Base-by-base conservation (phyloP, 2,888 invertebrate species). In the Nebria brevicollis region DNA sequence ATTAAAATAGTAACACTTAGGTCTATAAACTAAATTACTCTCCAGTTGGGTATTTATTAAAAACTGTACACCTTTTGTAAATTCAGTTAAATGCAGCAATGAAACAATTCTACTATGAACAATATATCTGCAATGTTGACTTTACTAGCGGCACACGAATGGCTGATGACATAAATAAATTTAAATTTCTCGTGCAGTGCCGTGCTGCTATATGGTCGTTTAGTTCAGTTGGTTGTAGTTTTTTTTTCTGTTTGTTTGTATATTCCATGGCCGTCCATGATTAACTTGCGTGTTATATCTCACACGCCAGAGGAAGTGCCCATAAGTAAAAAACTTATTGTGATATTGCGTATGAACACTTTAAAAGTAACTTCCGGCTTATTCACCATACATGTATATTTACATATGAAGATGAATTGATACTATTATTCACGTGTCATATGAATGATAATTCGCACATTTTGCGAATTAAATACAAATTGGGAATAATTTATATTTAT, bases 71-170 rank as follows among this genome's bases (percentile, higher is more conserved):
- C 54, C 11, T 54, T 54, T 13, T 8, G 54, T 54, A 11, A 54
- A 54, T 54, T 54, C 13, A 54, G 54, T 54, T 54, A 54, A 54
- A 54, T 54, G 54, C 54, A 54, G 54, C 54, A 54, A 54, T 54
- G 54, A 54, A 54, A 13, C 54, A 54, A 54, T 54, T 54, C 54
- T 13, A 54, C 54, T 11, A 54, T 54, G 54, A 8, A 54, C 54
- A 54, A 54, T 54, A 54, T 54, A 54, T 54, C 54, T 54, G 54
- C 54, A 54, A 54, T 54, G 54, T 54, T 54, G 54, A 54, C 54
- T 54, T 8, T 13, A 54, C 54, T 54, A 54, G 54, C 8, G 54
- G 54, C 54, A 54, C 54, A 54, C 54, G 54, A 54, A 54, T 54
- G 54, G 7, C 54, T 54, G 54, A 54, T 54, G 54, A 54, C 54